Conservation (phyloP, 2,888 invertebrate species). For the Hofmannophila pseudospretella region DNA sequence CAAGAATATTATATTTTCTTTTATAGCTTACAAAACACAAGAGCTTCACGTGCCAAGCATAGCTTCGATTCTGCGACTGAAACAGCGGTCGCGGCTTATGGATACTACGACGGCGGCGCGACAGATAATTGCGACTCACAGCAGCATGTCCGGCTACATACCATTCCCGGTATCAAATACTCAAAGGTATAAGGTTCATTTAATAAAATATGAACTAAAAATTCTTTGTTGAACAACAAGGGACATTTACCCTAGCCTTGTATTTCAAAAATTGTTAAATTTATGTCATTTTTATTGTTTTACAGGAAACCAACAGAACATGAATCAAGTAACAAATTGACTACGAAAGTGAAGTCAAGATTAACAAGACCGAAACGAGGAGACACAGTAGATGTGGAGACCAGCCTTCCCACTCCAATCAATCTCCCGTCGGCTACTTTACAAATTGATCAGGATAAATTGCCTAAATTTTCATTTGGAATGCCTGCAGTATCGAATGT, state of each 20-base stretch:
- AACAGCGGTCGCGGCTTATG: constrained; percentile 77
- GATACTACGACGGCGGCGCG: constrained; percentile 80
- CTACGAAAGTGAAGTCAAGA: constrained; percentile 46
- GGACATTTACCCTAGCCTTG: no score
- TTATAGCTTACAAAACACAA: constrained; percentile 48
- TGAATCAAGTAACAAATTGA: constrained; percentile 28
- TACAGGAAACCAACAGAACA: constrained; percentile 29
- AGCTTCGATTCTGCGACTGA: constrained; percentile 79
- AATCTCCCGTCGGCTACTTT: constrained; percentile 44
- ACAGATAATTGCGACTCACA: constrained; percentile 77
- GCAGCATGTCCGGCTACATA: constrained; percentile 47
- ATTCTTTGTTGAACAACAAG: no score
- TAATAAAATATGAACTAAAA: no score
- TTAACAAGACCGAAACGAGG: constrained; percentile 36
- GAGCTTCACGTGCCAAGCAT: constrained; percentile 80
- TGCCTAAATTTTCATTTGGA: constrained; percentile 49
- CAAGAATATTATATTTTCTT: no score
- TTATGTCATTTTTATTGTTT: constrained; percentile 14
- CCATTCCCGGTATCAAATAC: constrained; percentile 28
- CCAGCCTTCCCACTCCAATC: constrained; percentile 25
- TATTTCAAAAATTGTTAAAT: no score
- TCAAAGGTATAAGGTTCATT: constrained; percentile 17
- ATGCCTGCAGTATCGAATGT: constrained; percentile 7
- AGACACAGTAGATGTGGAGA: constrained; percentile 19
- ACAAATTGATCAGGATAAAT: constrained; percentile 46